Conservation (phyloP, 2,888 invertebrate genomes). For the Bellardia bayeri region DNA sequence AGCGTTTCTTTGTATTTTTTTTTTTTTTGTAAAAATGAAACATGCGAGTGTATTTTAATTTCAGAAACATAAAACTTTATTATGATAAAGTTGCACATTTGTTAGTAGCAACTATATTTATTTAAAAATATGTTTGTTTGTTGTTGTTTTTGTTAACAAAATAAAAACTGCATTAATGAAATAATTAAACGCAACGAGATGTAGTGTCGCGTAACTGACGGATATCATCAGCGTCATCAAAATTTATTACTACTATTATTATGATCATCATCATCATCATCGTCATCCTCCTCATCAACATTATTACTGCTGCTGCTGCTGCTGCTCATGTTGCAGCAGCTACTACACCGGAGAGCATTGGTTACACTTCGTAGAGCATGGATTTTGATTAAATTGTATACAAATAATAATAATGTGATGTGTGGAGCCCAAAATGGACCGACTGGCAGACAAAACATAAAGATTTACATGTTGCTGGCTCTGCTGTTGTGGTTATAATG, state of each 20-base stretch:
- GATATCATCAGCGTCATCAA: slow-evolving; percentile 79
- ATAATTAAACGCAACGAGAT: slow-evolving; percentile 76
- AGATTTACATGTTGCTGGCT: slow-evolving; percentile 33
- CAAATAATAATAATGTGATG: slow-evolving; percentile 17
- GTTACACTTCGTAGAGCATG: slow-evolving; percentile 84
- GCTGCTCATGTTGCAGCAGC: not conserved
- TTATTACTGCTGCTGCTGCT: slow-evolving; percentile 2
- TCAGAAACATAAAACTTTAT: slow-evolving; percentile 36
- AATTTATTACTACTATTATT: slow-evolving; percentile 53
- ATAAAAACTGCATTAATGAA: slow-evolving; percentile 65
- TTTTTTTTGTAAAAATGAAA: slow-evolving; percentile 2
- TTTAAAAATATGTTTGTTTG: slow-evolving; percentile 6
- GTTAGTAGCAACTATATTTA: not conserved
- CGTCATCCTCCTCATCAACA: slow-evolving; percentile 28
- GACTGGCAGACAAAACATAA: slow-evolving; percentile 32
- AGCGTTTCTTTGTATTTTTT: not conserved
- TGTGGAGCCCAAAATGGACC: slow-evolving; percentile 32
- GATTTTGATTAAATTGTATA: slow-evolving; percentile 62
- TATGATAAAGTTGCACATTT: slow-evolving; percentile 19
- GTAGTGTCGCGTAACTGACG: slow-evolving; percentile 82
- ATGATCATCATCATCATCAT: slow-evolving; percentile 42
- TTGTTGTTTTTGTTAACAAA: slow-evolving; percentile 36
- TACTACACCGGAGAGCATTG: slow-evolving; percentile 65
- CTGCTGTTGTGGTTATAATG: slow-evolving; percentile 41
- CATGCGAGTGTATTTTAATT: not conserved